Conservation (phyloP, 1,140 invertebrate species). For the Triops longicaudatus region DNA sequence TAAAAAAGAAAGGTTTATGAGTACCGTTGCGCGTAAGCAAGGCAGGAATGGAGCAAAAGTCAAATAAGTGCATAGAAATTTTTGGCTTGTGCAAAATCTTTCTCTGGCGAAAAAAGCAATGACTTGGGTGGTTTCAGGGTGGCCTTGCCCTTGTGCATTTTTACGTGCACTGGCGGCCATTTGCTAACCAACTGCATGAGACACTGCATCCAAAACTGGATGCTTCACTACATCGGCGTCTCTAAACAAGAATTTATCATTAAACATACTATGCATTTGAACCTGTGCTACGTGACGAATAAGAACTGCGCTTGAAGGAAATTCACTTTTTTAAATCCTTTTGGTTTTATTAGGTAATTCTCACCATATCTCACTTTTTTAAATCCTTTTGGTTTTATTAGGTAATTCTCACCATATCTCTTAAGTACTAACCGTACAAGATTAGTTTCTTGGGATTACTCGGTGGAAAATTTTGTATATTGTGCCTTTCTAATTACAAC, state of each 20-base stretch:
- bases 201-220: neutral
- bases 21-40: no score
- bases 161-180: neutral
- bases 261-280: no score
- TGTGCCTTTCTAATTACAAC: no score
- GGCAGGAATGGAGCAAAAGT: neutral
- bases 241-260: no score
- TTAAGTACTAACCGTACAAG: no score
- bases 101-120: neutral
- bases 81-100: neutral
- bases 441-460: no score
- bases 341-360: no score
- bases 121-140: neutral
- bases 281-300: no score
- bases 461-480: no score
- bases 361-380: no score
- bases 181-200: neutral
- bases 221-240: neutral
- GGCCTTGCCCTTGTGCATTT: constrained; percentile 7
- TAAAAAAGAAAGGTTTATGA: neutral
- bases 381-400: neutral
- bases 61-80: neutral
- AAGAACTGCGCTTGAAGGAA: no score
- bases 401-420: no score
- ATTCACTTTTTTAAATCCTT: neutral